phyloP scores from a whole-genome alignment of 2,888 invertebrate genomes.

The Andrena haemorrhoa region DNA sequence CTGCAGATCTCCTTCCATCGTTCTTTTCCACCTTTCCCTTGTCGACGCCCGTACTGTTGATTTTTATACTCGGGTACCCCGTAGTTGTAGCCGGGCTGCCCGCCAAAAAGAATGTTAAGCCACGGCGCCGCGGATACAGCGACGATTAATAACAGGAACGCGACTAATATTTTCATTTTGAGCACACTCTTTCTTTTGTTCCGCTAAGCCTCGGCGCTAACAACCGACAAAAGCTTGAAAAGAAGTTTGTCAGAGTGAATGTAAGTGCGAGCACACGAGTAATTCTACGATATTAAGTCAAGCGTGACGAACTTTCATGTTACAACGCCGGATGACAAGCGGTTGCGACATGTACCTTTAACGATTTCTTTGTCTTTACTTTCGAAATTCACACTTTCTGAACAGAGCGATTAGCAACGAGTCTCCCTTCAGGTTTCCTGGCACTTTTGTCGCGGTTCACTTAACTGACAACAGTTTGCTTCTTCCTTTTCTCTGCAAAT shows the following conservation, averaged over 20 bases:
- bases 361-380: constrained; percentile 56
- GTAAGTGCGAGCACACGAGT: neutral
- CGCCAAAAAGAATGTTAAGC: constrained; percentile 75
- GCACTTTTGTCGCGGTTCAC: neutral
- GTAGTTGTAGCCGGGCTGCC: constrained; percentile 59
- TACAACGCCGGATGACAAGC: constrained; percentile 34
- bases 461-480: neutral
- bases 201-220: neutral
- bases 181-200: neutral
- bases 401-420: constrained; percentile 53
- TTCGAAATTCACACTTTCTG: constrained; percentile 77
- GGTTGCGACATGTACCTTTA: constrained; percentile 31
- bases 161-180: constrained; percentile 73
- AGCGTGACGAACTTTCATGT: constrained; percentile 23
- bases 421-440: constrained; percentile 18
- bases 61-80: constrained; percentile 42
- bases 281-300: neutral
- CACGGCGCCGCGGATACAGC: constrained; percentile 76
- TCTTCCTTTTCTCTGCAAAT: neutral
- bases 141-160: constrained; percentile 70
- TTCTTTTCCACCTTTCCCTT: constrained; percentile 84
- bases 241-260: neutral
- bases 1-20: constrained; percentile 90
- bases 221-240: constrained; percentile 3
- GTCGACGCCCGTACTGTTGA: constrained; percentile 63